Evolutionary conservation across 2,888 invertebrate genomes (phyloP).

Genomic region (Augiades crinisus): DNA sequence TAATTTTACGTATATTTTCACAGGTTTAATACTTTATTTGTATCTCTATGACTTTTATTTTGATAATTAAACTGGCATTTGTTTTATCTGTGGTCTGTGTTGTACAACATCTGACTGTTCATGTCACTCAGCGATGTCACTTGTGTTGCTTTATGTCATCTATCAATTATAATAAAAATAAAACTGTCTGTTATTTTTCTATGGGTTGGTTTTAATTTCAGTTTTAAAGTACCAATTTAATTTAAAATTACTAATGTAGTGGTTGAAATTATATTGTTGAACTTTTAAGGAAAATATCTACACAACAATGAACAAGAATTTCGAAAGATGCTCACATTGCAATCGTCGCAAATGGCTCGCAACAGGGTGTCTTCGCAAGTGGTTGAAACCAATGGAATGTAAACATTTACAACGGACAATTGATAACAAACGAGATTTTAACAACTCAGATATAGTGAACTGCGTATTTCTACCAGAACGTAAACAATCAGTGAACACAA

Average conservation of each 20-base stretch:
- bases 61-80: too few relatives aligned
- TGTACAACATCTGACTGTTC: too few relatives aligned
- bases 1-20: too few relatives aligned
- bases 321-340: constrained; percentile 71
- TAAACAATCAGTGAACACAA: constrained; percentile 58
- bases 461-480: constrained; percentile 67
- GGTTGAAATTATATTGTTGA: background rate
- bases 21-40: too few relatives aligned
- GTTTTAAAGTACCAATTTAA: too few relatives aligned
- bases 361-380: constrained; percentile 72
- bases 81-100: too few relatives aligned
- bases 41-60: too few relatives aligned
- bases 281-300: background rate
- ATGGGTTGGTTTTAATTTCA: background rate
- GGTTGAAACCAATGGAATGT: constrained; percentile 76
- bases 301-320: constrained; percentile 68
- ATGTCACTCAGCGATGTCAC: too few relatives aligned
- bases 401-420: constrained; percentile 73
- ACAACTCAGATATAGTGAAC: constrained; percentile 65
- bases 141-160: too few relatives aligned
- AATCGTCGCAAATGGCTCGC: constrained; percentile 74
- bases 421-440: constrained; percentile 69
- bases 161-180: too few relatives aligned
- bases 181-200: too few relatives aligned
- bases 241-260: background rate